Conservation (phyloP, 2,113 vertebrate genomes). For the Paedocypris sp. region DNA sequence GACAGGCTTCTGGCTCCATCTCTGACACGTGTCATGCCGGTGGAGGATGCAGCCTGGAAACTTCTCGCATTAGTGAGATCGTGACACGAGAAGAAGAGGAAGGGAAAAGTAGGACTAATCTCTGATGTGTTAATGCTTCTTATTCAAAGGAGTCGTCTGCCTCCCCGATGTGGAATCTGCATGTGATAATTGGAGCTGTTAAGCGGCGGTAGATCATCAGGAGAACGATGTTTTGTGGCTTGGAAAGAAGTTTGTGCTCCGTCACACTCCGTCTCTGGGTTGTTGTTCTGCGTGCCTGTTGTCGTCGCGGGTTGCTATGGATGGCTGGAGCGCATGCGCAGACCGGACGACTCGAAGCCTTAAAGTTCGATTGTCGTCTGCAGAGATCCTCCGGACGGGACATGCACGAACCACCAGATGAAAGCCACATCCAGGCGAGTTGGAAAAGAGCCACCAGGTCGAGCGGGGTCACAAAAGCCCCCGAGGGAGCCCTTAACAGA, state of each 20-base stretch:
- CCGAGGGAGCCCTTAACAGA: slow-evolving; percentile 44
- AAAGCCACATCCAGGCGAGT: slow-evolving; percentile 36
- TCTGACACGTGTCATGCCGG: slow-evolving; percentile 28
- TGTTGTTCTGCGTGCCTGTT: slow-evolving; percentile 31
- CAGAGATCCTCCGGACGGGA: slow-evolving; percentile 56
- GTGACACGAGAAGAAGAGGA: slow-evolving; percentile 13
- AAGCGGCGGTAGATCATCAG: slow-evolving; percentile 41
- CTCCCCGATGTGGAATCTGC: slow-evolving; percentile 43
- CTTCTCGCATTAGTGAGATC: slow-evolving; percentile 35
- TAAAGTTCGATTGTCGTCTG: slow-evolving; percentile 22
- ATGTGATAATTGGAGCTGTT: slow-evolving; percentile 50
- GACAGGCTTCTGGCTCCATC: slow-evolving; percentile 3
- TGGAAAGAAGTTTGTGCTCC: neutral
- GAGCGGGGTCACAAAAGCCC: slow-evolving; percentile 52
- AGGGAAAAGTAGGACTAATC: slow-evolving; percentile 21
- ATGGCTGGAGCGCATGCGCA: slow-evolving; percentile 10
- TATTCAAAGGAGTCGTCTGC: slow-evolving; percentile 41
- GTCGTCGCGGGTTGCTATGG: slow-evolving; percentile 39
- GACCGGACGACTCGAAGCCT: slow-evolving; percentile 27
- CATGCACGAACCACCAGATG: slow-evolving; percentile 40
- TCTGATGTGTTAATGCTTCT: slow-evolving; percentile 36
- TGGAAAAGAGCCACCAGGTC: slow-evolving; percentile 34
- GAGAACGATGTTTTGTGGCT: slow-evolving; percentile 35
- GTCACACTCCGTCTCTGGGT: slow-evolving; percentile 26
- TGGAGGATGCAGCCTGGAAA: slow-evolving; percentile 26